Evolutionary conservation across 2,113 vertebrate genomes (phyloP), one percentile per base, ranked within the genome.

Genomic region (Nannobrachium achirus): DNA sequence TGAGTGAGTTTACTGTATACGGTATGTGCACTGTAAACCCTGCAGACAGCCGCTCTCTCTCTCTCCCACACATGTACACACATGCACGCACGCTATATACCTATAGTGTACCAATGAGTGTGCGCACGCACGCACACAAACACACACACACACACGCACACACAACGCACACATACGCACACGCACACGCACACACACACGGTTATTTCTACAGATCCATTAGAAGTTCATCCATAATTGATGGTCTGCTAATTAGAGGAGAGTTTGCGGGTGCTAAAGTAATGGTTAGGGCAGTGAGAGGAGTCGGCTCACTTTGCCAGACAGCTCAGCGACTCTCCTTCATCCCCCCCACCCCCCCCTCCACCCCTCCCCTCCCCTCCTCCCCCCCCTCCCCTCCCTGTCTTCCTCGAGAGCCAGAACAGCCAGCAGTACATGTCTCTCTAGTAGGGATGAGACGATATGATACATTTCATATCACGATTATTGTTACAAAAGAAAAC

Each of bases 191-290:
- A 44, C 69, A 59, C 61, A 65, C 68, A 76, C n/a, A 6, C 33
- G 25, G 63, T 73, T 79, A 63, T 79, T 79, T 64, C 71, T 73
- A 81, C 69, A 71, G 64, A 76, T 78, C 76, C 84, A 86, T 89
- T 85, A 84, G 81, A 75, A 60, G 55, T 71, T 82, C 81, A 87
- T 90, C 68, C 75, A 90, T 90, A 80, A 87, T 84, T 62, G 66
- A 88, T 79, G 10, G 46, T 66, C 63, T 75, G 55, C 86, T 82
- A 83, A 88, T 89, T 88, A 86, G 60, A 52, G 78, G 66, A 71
- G 67, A 65, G 74, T 79, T 86, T 73, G 59, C 69, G 45, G 76
- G 62, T 79, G 80, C 74, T 79, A 63, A 77, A 76, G 76, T 76
- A 71, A 76, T 60, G 73, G 66, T 53, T 65, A 72, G 52, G 69